Conservation (phyloP, 1,140 invertebrate species). For the Papilio glaucus region DNA sequence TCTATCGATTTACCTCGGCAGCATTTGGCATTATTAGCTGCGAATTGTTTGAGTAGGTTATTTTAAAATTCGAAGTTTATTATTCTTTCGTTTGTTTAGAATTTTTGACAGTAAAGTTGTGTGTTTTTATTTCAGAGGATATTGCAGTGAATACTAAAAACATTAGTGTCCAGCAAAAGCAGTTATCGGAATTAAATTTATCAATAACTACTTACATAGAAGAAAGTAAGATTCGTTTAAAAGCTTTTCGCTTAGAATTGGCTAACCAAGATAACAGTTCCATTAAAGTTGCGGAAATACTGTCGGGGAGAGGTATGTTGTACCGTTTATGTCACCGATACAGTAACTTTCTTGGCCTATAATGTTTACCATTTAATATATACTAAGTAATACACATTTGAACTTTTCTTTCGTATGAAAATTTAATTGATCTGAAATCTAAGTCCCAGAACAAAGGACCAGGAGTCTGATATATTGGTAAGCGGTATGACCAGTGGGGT, state of each 20-base stretch:
- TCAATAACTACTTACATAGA: conserved; percentile 76
- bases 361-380: not conserved
- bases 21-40: conserved; percentile 67
- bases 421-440: not conserved
- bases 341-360: too few species aligned
- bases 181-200: conserved; percentile 74
- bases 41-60: conserved; percentile 75
- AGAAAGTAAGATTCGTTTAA: conserved; percentile 73
- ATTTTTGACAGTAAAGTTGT: conserved; percentile 35
- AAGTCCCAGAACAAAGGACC: not conserved
- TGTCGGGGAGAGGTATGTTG: conserved; percentile 69
- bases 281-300: conserved; percentile 69
- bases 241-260: conserved; percentile 59
- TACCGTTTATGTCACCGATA: not conserved
- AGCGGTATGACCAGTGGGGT: not conserved
- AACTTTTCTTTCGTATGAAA: not conserved
- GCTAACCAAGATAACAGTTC: conserved; percentile 69
- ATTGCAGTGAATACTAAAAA: conserved; percentile 62
- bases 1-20: conserved; percentile 69
- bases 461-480: not conserved
- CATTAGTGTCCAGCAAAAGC: conserved; percentile 59
- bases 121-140: conserved; percentile 65
- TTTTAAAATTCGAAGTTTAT: conserved; percentile 69
- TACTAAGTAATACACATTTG: not conserved
- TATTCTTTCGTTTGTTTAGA: conserved; percentile 64